Base-by-base conservation (phyloP, 2,888 invertebrate genomes). In the Diaperis boleti region DNA sequence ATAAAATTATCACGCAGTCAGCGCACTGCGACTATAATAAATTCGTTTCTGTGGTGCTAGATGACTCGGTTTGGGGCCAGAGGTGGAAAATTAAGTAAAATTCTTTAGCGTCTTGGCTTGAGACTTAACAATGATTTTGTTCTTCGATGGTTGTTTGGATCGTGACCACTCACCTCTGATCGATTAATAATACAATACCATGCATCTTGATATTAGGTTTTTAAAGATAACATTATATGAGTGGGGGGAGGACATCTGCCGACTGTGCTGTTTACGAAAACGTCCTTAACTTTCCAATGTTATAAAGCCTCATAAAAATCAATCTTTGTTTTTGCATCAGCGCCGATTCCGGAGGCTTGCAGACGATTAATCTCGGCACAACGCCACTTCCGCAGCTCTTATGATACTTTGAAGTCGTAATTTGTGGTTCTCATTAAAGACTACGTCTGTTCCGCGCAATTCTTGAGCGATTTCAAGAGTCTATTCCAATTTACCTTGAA, bases 1-100 rank as follows among this genome's bases (percentile, higher is more conserved):
- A 74, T 47, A 47, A 47, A 47, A 47, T 72, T 73, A 74, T 70
- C 67, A 67, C 59, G 41, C 39, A 44, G 47, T 52, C 65, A 59
- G 55, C 66, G 68, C 66, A 69, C 63, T 68, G 65, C 63, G 57
- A 59, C 61, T 33, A n/a, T 15, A 49, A 50, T 50, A 59, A 49
- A 66, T 63, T 62, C 39, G 56, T 59, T 62, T 15, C 37, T 54
- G 35, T 8, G 13, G 35, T 35, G 11, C 5, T 22, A 22, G 22
- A 22, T 22, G 22, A 22, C 22, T 22, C 7, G 22, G 22, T 7
- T 22, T 22, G 22, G 5, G 22, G 22, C 4, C 7, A 22, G 22
- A 33, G 33, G 6, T 26, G 26, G 26, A 26, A 26, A 20, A 4
- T 6, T 20, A 20, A 20, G 20, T n/a, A n/a, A n/a, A n/a, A n/a